Percentiles rank a stretch among this genome's conserved stretches.
These are phyloP conservation scores for Sebastiscus albofasciatus DNA, from an alignment of 2,797 vertebrate species.

Conservation along the genomic window DNA sequence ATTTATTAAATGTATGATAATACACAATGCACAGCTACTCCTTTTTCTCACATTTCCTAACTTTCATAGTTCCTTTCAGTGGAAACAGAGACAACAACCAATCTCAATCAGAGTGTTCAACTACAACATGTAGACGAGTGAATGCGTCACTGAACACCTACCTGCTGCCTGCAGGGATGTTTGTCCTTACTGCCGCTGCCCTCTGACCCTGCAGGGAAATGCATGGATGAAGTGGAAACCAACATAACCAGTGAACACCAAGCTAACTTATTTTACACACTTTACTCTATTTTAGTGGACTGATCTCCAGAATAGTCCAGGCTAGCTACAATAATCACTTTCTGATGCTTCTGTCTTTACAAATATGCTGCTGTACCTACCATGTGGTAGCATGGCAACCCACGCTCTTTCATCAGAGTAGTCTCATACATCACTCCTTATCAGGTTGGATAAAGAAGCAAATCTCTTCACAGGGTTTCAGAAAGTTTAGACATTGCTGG, in stretches of 20 bases:
- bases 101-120: neutral
- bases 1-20: neutral
- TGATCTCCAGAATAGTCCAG: neutral
- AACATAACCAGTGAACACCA: neutral
- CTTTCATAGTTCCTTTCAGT: neutral
- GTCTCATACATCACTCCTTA: neutral
- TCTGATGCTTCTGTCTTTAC: neutral
- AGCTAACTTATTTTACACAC: neutral
- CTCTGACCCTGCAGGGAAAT: constrained; percentile 10
- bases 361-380: neutral
- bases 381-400: neutral
- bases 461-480: too few relatives aligned
- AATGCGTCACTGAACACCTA: neutral
- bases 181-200: neutral
- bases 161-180: neutral
- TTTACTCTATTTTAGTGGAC: neutral
- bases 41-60: neutral
- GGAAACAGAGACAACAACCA: neutral
- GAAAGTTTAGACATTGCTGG: neutral
- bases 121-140: neutral
- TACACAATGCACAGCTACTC: neutral
- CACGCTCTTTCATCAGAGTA: neutral
- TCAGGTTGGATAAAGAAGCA: neutral
- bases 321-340: neutral
- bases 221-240: neutral